These are phyloP conservation scores for Leucosticte australis DNA, from an alignment of 2,113 vertebrate species.

Conservation along the genomic window DNA sequence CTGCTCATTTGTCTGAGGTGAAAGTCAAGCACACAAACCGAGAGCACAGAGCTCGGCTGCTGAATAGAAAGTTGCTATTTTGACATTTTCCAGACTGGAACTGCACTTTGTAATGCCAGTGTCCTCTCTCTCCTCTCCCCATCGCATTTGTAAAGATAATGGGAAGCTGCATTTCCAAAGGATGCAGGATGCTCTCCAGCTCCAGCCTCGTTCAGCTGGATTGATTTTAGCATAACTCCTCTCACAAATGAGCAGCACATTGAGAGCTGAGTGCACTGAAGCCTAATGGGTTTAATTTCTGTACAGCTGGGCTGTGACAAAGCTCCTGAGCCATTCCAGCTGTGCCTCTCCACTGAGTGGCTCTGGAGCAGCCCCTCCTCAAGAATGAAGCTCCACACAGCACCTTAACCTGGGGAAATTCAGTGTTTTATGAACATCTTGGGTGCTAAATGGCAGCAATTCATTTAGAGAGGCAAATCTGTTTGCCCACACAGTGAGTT, in stretches of 20 bases:
- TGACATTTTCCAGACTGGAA: not conserved
- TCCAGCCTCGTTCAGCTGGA: not conserved
- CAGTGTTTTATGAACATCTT: not conserved
- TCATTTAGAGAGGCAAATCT: not conserved
- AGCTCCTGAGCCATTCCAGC: constrained; percentile 25
- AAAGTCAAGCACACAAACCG: not conserved
- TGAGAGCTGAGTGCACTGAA: not conserved
- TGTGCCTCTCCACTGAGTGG: not conserved
- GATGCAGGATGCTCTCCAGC: not conserved
- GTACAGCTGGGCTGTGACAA: constrained; percentile 20
- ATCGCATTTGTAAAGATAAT: not conserved
- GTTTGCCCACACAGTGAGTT: not conserved
- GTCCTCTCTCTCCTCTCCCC: not conserved
- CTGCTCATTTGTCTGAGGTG: not conserved
- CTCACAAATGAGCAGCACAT: constrained; percentile 10
- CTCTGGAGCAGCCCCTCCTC: not conserved
- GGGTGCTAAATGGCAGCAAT: not conserved
- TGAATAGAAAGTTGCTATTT: not conserved
- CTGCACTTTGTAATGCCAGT: not conserved
- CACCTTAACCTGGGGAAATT: not conserved
- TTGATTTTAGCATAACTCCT: constrained; percentile 16
- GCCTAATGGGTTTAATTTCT: constrained; percentile 43
- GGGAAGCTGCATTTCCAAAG: not conserved
- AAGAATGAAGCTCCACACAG: not conserved
- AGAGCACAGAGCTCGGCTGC: not conserved